Evolutionary conservation across 2,888 invertebrate species (phyloP).

Genomic region (Scaptomyza cyrtandrae): DNA sequence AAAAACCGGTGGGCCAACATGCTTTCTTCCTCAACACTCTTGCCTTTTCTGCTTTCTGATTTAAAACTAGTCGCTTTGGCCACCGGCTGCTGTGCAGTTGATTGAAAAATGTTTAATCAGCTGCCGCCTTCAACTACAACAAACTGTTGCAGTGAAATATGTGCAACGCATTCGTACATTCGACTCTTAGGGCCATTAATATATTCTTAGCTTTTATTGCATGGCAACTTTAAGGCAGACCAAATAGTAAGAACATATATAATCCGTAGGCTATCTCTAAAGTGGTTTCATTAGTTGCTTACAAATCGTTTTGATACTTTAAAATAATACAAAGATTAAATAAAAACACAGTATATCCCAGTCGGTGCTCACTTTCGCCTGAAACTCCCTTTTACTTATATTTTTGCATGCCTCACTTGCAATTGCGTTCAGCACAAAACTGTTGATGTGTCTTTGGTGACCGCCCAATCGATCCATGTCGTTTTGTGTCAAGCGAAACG

Average conservation of each 20-base stretch:
- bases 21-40: not conserved
- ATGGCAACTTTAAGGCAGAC: too few relatives aligned
- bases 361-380: too few relatives aligned
- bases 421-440: slow-evolving; percentile 69
- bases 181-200: not conserved
- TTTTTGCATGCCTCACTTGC: slow-evolving; percentile 48
- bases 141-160: slow-evolving; percentile 10
- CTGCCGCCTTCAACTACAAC: slow-evolving; percentile 6
- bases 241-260: too few relatives aligned
- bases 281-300: too few relatives aligned
- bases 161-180: not conserved
- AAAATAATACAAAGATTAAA: too few relatives aligned
- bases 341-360: too few relatives aligned
- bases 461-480: slow-evolving; percentile 51
- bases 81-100: slow-evolving; percentile 43
- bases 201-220: not conserved
- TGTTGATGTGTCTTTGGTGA: slow-evolving; percentile 38
- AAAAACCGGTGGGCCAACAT: slow-evolving; percentile 10
- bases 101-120: slow-evolving; percentile 60
- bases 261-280: too few relatives aligned
- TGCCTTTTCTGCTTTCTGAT: not conserved
- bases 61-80: slow-evolving; percentile 45
- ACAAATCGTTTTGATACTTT: too few relatives aligned
- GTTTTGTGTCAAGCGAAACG: slow-evolving; percentile 58
- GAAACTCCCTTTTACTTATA: not conserved